phyloP scores from a whole-genome alignment of 1,140 invertebrate genomes.

The Augochlora pura region DNA sequence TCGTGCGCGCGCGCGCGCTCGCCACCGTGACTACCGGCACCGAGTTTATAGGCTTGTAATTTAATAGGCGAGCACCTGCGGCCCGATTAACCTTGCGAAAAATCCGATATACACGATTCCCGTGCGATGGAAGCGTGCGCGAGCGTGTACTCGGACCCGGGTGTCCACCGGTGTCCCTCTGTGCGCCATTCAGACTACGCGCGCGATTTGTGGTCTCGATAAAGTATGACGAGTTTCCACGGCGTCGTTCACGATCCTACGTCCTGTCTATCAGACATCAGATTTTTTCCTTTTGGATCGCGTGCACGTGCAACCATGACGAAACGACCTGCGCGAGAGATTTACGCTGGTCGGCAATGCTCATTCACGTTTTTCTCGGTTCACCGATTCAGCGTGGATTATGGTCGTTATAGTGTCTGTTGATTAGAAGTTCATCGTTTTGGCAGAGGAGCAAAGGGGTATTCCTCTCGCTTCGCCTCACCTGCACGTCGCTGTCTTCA shows the following conservation, averaged over 20 bases:
- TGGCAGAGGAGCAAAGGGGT: no score
- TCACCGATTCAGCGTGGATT: no score
- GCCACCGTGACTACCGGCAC: constrained; percentile 5
- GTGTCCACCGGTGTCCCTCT: not conserved
- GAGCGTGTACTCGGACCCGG: not conserved
- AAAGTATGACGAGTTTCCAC: constrained; percentile 35
- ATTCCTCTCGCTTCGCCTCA: no score
- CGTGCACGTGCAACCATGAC: not conserved
- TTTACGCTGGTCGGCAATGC: no score
- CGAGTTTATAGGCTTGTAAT: constrained; percentile 13
- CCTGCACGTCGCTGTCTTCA: no score
- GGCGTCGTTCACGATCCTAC: not conserved
- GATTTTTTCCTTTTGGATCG: not conserved
- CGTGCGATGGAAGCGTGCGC: not conserved
- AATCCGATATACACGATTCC: constrained; percentile 12
- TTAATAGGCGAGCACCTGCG: constrained; percentile 30
- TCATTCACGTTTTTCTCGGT: no score
- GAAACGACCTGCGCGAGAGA: no score
- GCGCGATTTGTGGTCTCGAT: constrained; percentile 28
- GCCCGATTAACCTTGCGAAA: constrained; percentile 31
- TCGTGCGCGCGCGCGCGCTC: no score
- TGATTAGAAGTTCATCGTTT: no score
- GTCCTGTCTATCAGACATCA: constrained; percentile 25
- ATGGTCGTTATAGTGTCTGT: no score
- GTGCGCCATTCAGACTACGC: not conserved